phyloP scores from a whole-genome alignment of 2,888 invertebrate genomes.

The Seira musarum region DNA sequence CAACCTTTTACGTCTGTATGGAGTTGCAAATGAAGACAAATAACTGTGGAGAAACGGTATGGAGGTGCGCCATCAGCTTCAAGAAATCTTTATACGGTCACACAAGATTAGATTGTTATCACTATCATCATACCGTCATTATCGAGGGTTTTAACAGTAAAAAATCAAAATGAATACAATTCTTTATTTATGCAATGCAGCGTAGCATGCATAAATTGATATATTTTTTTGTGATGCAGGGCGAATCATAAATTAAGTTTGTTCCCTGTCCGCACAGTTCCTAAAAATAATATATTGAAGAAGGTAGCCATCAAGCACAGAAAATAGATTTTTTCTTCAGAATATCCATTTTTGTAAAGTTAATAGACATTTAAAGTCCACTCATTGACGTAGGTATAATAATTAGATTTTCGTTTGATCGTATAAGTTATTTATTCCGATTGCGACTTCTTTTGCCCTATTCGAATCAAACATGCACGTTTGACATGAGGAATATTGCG shows the following conservation, averaged over 20 bases:
- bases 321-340: not conserved
- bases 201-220: not conserved
- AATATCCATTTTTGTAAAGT: not conserved
- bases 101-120: conserved; percentile 18
- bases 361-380: conserved; percentile 2
- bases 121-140: conserved; percentile 2
- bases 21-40: conserved; percentile 50
- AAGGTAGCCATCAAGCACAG: too few relatives aligned
- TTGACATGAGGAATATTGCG: too few relatives aligned
- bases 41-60: conserved; percentile 31
- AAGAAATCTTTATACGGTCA: not conserved
- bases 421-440: not conserved
- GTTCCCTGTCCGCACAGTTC: too few relatives aligned
- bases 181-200: not conserved
- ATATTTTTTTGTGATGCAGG: not conserved
- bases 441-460: not conserved
- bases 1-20: conserved; percentile 33
- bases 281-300: too few relatives aligned
- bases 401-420: not conserved
- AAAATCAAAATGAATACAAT: not conserved
- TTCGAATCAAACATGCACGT: not conserved
- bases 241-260: not conserved
- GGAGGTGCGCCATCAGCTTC: conserved; percentile 6
- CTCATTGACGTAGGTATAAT: not conserved
- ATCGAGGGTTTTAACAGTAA: conserved; percentile 6